Evolutionary conservation across 2,888 invertebrate genomes (phyloP).

Genomic region (Tupiocoris notatus): DNA sequence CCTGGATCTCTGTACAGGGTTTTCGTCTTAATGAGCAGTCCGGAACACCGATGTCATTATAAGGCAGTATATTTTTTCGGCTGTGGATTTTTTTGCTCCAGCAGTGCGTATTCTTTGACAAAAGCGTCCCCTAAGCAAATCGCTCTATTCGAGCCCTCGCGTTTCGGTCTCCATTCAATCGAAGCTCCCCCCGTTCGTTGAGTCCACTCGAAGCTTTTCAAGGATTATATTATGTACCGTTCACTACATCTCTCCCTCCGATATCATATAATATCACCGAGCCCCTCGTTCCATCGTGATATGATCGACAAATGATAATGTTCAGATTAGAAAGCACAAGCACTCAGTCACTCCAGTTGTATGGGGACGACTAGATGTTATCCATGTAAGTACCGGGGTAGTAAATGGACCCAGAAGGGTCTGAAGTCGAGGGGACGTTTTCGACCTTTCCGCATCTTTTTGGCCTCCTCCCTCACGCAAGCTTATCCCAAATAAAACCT

Average conservation of each 20-base stretch:
- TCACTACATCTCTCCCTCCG: neutral
- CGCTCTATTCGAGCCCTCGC: neutral
- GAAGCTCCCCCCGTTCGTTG: slow-evolving; percentile 9
- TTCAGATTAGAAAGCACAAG: slow-evolving; percentile 41
- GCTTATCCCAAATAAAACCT: neutral
- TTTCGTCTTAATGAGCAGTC: no score
- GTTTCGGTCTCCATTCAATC: slow-evolving; percentile 6
- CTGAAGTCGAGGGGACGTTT: neutral
- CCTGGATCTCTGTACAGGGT: no score
- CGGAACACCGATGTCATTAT: slow-evolving; percentile 17
- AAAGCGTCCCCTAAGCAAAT: slow-evolving; percentile 20
- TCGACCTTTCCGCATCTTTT: neutral
- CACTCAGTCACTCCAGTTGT: slow-evolving; percentile 38
- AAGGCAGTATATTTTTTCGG: slow-evolving; percentile 4
- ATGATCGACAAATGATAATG: slow-evolving; percentile 43
- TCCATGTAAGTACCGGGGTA: slow-evolving; percentile 19
- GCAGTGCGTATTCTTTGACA: slow-evolving; percentile 23
- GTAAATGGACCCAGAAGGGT: neutral
- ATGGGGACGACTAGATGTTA: slow-evolving; percentile 37
- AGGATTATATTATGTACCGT: neutral
- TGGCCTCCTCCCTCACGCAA: neutral
- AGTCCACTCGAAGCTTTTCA: slow-evolving; percentile 2
- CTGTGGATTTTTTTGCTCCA: neutral
- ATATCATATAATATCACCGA: slow-evolving; percentile 25
- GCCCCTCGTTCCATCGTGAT: neutral